Evolutionary conservation across 2,888 invertebrate species (phyloP).

Genomic region (Charanyca ferruginea): DNA sequence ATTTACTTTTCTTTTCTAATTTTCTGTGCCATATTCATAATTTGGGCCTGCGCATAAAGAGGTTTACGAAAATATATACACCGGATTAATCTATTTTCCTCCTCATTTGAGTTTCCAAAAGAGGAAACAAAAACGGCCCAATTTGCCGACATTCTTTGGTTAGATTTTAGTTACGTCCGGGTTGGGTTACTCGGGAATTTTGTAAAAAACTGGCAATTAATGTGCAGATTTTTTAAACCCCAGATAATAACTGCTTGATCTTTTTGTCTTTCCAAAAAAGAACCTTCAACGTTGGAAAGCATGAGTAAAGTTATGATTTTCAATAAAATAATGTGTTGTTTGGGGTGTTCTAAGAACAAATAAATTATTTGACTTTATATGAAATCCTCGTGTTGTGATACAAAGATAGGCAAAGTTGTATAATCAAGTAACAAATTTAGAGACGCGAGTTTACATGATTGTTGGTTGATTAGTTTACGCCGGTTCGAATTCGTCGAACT

Average conservation of each 20-base stretch:
- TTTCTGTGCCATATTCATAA: conserved; percentile 64
- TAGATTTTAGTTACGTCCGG: conserved; percentile 22
- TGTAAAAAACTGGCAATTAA: conserved; percentile 14
- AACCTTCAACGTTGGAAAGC: background rate
- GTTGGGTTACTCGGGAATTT: conserved; percentile 4
- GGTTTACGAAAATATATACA: conserved; percentile 51
- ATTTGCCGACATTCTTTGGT: conserved; percentile 27
- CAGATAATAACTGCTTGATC: no score
- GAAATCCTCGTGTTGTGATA: conserved; percentile 46
- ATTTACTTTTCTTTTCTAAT: conserved; percentile 66
- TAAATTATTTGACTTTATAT: conserved; percentile 14
- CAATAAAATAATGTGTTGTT: conserved; percentile 1
- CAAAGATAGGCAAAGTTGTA: conserved; percentile 43
- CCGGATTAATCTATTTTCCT: conserved; percentile 52
- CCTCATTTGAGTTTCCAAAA: conserved; percentile 37
- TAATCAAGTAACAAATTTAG: conserved; percentile 65
- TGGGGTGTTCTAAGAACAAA: conserved; percentile 6
- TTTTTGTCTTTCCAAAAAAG: background rate
- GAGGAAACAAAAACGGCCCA: conserved; percentile 32
- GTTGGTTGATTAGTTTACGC: conserved; percentile 70
- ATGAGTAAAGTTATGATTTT: background rate
- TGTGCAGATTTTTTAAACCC: background rate
- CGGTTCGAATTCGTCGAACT: conserved; percentile 66
- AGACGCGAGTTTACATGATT: conserved; percentile 65
- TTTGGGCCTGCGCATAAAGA: conserved; percentile 56